phyloP scores from a whole-genome alignment of 1,140 invertebrate genomes.

The Papilio polyxenes region DNA sequence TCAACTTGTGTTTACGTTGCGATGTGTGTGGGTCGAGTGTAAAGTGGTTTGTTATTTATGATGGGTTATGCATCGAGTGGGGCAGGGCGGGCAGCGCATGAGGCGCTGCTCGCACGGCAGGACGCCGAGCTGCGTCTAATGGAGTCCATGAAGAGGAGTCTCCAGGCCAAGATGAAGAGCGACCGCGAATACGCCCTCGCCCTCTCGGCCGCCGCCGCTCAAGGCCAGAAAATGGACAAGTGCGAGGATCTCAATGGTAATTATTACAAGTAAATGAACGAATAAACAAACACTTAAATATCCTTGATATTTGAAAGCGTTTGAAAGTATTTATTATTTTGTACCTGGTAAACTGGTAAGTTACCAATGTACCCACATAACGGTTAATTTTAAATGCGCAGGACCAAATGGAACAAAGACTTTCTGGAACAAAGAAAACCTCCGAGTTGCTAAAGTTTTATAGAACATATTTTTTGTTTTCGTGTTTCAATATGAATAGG shows the following conservation, averaged over 20 bases:
- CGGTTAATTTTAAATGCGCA: conserved; percentile 38
- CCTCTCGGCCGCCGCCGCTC: conserved; percentile 87
- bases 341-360: conserved; percentile 25
- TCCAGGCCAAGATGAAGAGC: conserved; percentile 92
- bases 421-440: conserved; percentile 37
- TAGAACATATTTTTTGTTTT: not conserved
- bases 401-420: conserved; percentile 39
- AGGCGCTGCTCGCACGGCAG: conserved; percentile 91
- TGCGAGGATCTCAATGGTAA: conserved; percentile 88
- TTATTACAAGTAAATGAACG: conserved; percentile 11
- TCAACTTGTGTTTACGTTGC: conserved; percentile 75
- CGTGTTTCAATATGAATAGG: not conserved
- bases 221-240: conserved; percentile 92
- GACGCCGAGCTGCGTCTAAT: conserved; percentile 94
- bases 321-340: conserved; percentile 26
- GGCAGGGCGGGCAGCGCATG: conserved; percentile 90
- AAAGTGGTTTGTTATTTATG: conserved; percentile 55
- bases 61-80: conserved; percentile 94
- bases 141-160: conserved; percentile 92
- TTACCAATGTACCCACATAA: conserved; percentile 34
- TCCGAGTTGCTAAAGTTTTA: conserved; percentile 2
- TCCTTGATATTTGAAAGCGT: conserved; percentile 10
- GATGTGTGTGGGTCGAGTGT: conserved; percentile 69
- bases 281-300: not conserved
- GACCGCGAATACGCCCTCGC: conserved; percentile 94